phyloP scores from a whole-genome alignment of 2,797 vertebrate species.

The Rhadinocentrus ornatus region DNA sequence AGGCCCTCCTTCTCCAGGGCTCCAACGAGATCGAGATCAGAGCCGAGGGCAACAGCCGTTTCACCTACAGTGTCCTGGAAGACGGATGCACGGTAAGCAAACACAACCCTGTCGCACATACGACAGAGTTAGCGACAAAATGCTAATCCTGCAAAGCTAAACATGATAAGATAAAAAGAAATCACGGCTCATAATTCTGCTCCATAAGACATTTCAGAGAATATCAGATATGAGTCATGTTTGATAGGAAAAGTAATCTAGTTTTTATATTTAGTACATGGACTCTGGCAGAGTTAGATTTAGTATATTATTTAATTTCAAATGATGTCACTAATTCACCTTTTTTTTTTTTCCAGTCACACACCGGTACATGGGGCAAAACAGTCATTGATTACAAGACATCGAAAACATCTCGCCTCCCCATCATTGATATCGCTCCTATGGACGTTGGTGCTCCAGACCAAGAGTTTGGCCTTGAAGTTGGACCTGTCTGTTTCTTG shows the following conservation, averaged over 20 bases:
- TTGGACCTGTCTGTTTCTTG: slow-evolving; percentile 98
- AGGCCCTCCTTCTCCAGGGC: slow-evolving; percentile 95
- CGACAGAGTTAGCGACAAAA: too few species aligned
- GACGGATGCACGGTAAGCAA: slow-evolving; percentile 96
- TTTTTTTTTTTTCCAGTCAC: slow-evolving; percentile 86
- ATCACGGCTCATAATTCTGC: not conserved
- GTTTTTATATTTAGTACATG: not conserved
- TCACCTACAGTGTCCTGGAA: slow-evolving; percentile 92
- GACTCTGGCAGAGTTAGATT: not conserved
- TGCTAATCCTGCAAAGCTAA: not conserved
- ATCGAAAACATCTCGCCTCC: slow-evolving; percentile 97
- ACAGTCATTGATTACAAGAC: slow-evolving; percentile 98
- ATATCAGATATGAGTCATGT: not conserved
- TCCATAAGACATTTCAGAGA: too few species aligned
- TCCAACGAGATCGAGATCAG: slow-evolving; percentile 99
- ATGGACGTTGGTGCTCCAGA: slow-evolving; percentile 98
- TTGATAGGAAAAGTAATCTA: not conserved
- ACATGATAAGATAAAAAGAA: not conserved
- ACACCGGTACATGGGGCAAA: slow-evolving; percentile 96
- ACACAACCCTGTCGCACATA: too few species aligned
- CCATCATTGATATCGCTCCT: slow-evolving; percentile 98
- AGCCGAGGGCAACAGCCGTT: slow-evolving; percentile 98
- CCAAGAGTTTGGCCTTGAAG: slow-evolving; percentile 97
- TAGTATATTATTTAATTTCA: not conserved
- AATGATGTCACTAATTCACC: slow-evolving; percentile 19